phyloP scores from a whole-genome alignment of 2,113 vertebrate species.

The Solenodon paradoxus region DNA sequence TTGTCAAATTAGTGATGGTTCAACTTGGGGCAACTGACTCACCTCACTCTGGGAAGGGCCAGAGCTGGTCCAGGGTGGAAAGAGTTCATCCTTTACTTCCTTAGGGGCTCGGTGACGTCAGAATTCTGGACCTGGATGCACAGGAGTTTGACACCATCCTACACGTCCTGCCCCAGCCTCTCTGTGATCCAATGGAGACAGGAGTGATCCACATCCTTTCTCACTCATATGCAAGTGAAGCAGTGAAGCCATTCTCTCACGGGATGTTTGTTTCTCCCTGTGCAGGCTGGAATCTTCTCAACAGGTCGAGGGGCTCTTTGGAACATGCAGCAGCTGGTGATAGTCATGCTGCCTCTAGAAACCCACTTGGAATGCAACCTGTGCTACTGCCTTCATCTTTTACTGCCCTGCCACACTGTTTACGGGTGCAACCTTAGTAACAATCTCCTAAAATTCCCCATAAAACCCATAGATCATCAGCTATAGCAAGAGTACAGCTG shows the following conservation, averaged over 20 bases:
- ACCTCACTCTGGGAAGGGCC: neutral
- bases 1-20: neutral
- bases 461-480: conserved; percentile 45
- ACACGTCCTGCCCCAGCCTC: neutral
- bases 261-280: too few relatives aligned
- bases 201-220: too few relatives aligned
- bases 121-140: neutral
- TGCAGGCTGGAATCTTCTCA: neutral
- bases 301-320: rapidly evolving
- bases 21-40: neutral
- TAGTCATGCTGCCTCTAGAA: neutral
- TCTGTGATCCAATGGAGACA: neutral
- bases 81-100: neutral
- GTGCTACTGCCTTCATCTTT: neutral
- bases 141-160: rapidly evolving
- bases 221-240: neutral
- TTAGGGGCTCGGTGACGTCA: neutral
- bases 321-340: neutral
- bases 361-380: conserved; percentile 22
- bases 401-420: conserved; percentile 28
- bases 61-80: neutral
- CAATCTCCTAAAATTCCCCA: conserved; percentile 41
- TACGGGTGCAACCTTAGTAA: conserved; percentile 46
- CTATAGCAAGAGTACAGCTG: neutral
- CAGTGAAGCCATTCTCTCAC: too few relatives aligned